Evolutionary conservation across 2,888 invertebrate genomes (phyloP), one percentile per base, ranked within the genome.

Genomic region (Myopa testacea): DNA sequence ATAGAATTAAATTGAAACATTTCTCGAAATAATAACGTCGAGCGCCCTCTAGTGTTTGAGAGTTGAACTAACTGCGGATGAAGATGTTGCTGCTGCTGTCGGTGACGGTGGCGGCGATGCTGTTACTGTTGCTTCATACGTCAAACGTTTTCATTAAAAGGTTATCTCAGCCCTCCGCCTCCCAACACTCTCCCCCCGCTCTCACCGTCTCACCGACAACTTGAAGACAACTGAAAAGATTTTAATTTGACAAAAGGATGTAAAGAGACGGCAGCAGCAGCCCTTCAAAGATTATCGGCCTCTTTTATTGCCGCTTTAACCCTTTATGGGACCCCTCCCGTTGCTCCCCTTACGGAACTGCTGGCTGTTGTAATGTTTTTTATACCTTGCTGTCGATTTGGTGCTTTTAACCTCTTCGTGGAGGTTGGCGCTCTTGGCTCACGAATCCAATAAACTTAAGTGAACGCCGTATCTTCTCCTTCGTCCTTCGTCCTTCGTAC

Each of bases 91-190:
- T 50, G 45, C 8, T 19, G 45, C 40, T 69, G 45, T n/a, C 12
- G 37, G 2, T 26, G 62, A 4, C 8, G 62, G 1, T 4, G 34
- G 10, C 4, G 16, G 12, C 1, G 12, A 34, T 14, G 58, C 45
- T 26, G 19, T 52, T 16, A 58, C 37, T 37, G 16, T 12, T 60
- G 55, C 40, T 72, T 60, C 37, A 38, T 10, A 38, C 60, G 38
- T 72, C 65, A 69, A 75, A 75, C 84, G 84, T 84, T 85, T 85
- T 85, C 86, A 86, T 85, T 85, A 86, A 85, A 86, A 84, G 84
- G 84, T 84, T 84, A 40, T 60, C 52, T 84, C 84, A 83, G 82
- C 84, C 82, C 82, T 81, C 81, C 8, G 0, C 6, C 52, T 70
- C 7, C 14, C 50, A 16, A 19, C 26, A 50, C 26, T 26, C 26